Evolutionary conservation across 2,888 invertebrate species (phyloP), one percentile per base, ranked within the genome.

Genomic region (Theretra japonica): DNA sequence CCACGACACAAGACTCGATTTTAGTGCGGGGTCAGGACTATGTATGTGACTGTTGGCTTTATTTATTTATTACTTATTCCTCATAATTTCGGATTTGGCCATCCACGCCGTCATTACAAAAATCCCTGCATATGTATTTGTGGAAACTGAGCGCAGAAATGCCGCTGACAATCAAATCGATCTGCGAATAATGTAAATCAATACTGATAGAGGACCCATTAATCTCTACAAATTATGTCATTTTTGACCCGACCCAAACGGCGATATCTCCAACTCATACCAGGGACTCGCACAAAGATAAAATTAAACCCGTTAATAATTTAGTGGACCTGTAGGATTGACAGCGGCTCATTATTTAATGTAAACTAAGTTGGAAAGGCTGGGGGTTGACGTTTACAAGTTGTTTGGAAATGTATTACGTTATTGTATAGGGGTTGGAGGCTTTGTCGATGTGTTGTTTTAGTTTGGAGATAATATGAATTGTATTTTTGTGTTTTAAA

Each of bases 371-470:
- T 62, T 62, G 17, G 70, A 70, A 60, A 60, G 30, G 60, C 58
- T 33, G 50, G 28, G 69, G 33, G 21, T 41, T 19, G 58, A 72
- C 69, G 72, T 73, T 71, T 70, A 69, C 69, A 73, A 72, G 73
- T 72, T 75, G 72, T 74, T 75, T 58, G 71, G 70, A 71, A 71
- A 74, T 74, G 70, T 72, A 73, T 73, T 72, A 70, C 69, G 69
- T 72, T 69, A 73, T 73, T 70, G 74, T 70, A 60, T 69, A 23
- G 59, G 60, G 69, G 53, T 50, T 50, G 25, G 6, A 50, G 41
- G 68, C 25, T 53, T 28, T 25, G 62, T 21, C 3, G 56, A 23
- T 50, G 21, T n/a, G 28, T 19, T n/a, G 65, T 33, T 41, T 23
- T 23, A 15, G 23, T 48, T 65, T 48, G 17, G 65, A 23, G 23